Evolutionary conservation across 2,888 invertebrate species (phyloP), one percentile per base, ranked within the genome.

Genomic region (Nebria salina): DNA sequence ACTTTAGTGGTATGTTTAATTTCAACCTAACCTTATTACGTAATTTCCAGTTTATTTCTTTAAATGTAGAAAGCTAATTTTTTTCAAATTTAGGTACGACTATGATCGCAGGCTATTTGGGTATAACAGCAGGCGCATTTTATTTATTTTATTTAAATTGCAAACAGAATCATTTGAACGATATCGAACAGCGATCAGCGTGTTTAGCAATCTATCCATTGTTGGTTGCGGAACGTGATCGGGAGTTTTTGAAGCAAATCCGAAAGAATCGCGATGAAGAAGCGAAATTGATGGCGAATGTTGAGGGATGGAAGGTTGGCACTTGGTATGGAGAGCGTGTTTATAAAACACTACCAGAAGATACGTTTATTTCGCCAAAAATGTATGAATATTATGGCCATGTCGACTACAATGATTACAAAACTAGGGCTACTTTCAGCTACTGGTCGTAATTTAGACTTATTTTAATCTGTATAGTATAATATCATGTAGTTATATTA

Each of bases 261-360:
- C 91, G 95, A 77, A 91, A 91, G 82, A 96, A 96, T 88, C 92
- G 97, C 15, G 96, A 97, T 15, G 95, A 95, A 83, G 98, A 98
- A 89, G 91, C 91, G 1, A 93, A 95, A 80, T 90, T 98, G 54
- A 98, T 98, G 98, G 93, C 93, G 84, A 93, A 97, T 88, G 96
- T 97, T 13, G 94, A 95, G 82, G 95, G 95, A 84, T 98, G 98
- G 98, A 93, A 95, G 90, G 94, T 95, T 6, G 98, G 98, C 73
- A 98, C 96, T 1, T 95, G 93, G 89, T 96, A 94, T 84, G 97
- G 97, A 5, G 95, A 96, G 87, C 95, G 94, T 34, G 89, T 98
- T 11, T 98, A 91, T 90, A 93, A 94, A 85, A 94, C 93, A 0
- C 83, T 93, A 65, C 92, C 93, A 0, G 89, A 92, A 76, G 93